Evolutionary conservation across 1,140 invertebrate genomes (phyloP), one percentile per base, ranked within the genome.

Genomic region (Nasonia longicornis): DNA sequence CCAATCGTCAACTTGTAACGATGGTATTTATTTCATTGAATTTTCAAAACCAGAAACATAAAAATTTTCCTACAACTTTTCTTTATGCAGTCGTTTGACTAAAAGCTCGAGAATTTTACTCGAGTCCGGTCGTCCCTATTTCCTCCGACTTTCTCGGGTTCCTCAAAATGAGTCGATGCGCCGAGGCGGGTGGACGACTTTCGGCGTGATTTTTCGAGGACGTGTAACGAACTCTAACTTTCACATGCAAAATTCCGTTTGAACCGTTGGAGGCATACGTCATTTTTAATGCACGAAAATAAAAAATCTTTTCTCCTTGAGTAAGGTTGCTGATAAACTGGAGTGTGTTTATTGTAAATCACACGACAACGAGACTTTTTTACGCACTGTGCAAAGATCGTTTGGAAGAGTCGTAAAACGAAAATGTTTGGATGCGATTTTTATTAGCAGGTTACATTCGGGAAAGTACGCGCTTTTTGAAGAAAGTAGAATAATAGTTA

Each of bases 201-300:
- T 69, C 31, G 26, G 26, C 26, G 66, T 69, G 26, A 35, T 69
- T 69, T 58, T 35, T 69, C 26, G 26, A 69, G 31, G 26, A 69
- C 78, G 20, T 63, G 22, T 7, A 77, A 16, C 1, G 64, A 81
- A 81, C 70, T 26, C 48, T 52, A 52, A 52, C 73, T 75, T 58
- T 52, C 42, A 75, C 76, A 20, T 20, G 26, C 52, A 58, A 58
- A 58, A n/a, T 6, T 20, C 16, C 52, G 52, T 6, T 58, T 1
- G 20, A 58, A 58, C 16, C 16, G 20, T 16, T n/a, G 52, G 52
- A 16, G 0, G 52, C 16, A n/a, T 16, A 58, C 20, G 52, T 58
- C 52, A 48, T 48, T 58, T 58, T 58, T 58, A 58, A n/a, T 58
- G 20, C 16, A 20, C 52, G 2, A 48, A 12, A 16, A 58, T 2